phyloP scores from a whole-genome alignment of 2,113 vertebrate species.

The Anarrhichthys ocellatus region DNA sequence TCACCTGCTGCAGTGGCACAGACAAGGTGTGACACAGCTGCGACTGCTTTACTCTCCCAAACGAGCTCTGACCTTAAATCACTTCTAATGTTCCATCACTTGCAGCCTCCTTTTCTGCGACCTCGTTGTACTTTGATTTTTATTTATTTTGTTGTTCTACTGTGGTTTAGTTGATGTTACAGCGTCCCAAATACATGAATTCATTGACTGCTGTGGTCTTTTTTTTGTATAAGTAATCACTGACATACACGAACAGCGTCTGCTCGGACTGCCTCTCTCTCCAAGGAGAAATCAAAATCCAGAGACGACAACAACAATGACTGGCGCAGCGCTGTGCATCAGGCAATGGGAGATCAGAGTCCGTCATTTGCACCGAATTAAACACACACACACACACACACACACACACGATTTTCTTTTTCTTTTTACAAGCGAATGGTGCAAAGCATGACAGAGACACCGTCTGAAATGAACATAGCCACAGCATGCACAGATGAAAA shows the following conservation, averaged over 20 bases:
- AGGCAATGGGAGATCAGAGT: conserved; percentile 34
- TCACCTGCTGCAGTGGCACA: conserved; percentile 56
- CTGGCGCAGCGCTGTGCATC: conserved; percentile 71
- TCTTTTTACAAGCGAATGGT: not conserved
- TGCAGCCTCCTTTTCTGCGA: conserved; percentile 2
- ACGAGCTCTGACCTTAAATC: conserved; percentile 63
- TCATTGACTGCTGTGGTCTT: not conserved
- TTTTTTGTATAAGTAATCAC: not conserved
- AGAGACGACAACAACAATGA: conserved; percentile 47
- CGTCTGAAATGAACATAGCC: conserved; percentile 61
- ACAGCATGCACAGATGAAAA: conserved; percentile 43
- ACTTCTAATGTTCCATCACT: conserved; percentile 32
- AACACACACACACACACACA: conserved; percentile 1
- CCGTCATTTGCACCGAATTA: conserved; percentile 38
- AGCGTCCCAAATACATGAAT: conserved; percentile 9
- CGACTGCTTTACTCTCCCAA: conserved; percentile 26
- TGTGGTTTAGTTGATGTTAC: not conserved
- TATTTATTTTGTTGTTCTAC: not conserved
- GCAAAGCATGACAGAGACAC: conserved; percentile 76
- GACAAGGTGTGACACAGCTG: conserved; percentile 42
- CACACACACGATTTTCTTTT: not conserved
- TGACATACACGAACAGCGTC: not conserved
- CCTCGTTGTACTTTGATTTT: not conserved
- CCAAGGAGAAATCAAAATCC: conserved; percentile 52
- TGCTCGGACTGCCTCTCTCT: conserved; percentile 35